Conservation (phyloP, 1,140 invertebrate genomes). For the Sycobia sp. region DNA sequence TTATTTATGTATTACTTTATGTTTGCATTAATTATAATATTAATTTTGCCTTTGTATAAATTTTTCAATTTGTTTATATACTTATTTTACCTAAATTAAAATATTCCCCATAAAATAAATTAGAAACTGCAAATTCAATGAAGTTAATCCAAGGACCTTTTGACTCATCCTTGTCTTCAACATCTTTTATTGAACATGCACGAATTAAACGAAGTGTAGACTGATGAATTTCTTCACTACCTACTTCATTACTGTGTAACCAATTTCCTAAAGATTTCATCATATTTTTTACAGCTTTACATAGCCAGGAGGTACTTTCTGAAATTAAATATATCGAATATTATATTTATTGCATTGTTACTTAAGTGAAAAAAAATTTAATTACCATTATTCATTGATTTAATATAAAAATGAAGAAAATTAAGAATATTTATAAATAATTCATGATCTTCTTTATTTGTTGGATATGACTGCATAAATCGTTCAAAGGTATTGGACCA, state of each 20-base stretch:
- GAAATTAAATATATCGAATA: slow-evolving; percentile 9
- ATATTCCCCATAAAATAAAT: slow-evolving; percentile 51
- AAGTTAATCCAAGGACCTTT: slow-evolving; percentile 48
- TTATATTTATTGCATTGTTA: background rate
- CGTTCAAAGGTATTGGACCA: slow-evolving; percentile 66
- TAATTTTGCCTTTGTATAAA: background rate
- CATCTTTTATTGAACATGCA: slow-evolving; percentile 46
- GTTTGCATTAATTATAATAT: background rate
- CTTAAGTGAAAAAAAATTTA: background rate
- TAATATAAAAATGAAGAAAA: slow-evolving; percentile 62
- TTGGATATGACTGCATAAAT: slow-evolving; percentile 66
- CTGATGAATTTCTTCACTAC: slow-evolving; percentile 51
- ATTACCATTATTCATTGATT: slow-evolving; percentile 40
- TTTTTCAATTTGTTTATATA: background rate
- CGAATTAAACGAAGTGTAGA: slow-evolving; percentile 50
- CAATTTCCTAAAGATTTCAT: slow-evolving; percentile 49
- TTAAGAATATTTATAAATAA: slow-evolving; percentile 65
- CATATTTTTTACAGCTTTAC: slow-evolving; percentile 48
- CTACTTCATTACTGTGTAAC: slow-evolving; percentile 43
- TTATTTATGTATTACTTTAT: too few species aligned
- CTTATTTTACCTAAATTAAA: slow-evolving; percentile 61
- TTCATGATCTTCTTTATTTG: slow-evolving; percentile 65
- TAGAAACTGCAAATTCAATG: slow-evolving; percentile 49
- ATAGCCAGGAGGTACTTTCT: slow-evolving; percentile 44
- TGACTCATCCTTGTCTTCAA: slow-evolving; percentile 32